Evolutionary conservation across 2,797 vertebrate species (phyloP), one percentile per base, ranked within the genome.

Genomic region (Anguilla marmorata): DNA sequence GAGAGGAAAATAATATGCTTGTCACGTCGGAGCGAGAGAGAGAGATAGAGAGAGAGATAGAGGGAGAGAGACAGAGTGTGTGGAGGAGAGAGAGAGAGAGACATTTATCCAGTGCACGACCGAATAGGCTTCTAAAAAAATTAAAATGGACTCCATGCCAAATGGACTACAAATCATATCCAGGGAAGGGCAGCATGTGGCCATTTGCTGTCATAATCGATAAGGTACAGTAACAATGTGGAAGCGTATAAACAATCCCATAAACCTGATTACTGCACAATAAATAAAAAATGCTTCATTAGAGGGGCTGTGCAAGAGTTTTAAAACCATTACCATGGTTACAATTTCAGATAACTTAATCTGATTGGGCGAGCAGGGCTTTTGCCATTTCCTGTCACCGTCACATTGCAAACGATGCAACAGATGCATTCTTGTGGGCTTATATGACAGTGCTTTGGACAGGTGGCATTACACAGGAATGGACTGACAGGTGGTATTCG

Each of bases 201-300:
- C 88, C 92, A 87, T 94, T 93, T 94, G 93, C 93, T 91, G 92
- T 90, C 91, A 92, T 89, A 86, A 86, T 86, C 1, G 90, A 94
- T 94, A 93, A 93, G 91, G 89, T 89, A 90, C 89, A 91, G 90
- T 89, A 92, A 91, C 91, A 92, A 89, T 87, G 92, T 93, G 76
- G 37, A 92, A 19, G 74, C 89, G 92, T n/a, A 90, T 94, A 93
- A 92, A 93, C 93, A 83, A 92, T 86, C 90, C 88, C 90, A 91
- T 92, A 91, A 94, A 94, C 92, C 91, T 82, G 90, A 92, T 93
- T 92, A 93, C 91, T 92, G 91, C 92, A 93, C 88, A 86, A 88
- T 90, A 92, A 91, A 91, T 93, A 91, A 91, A 90, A 91, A 89
- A 86, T 41, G 86, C 91, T 85, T 90, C 86, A 91, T 91, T 92